Percentiles rank a stretch among this genome's conserved stretches.
phyloP scores from a whole-genome alignment of 1,140 invertebrate species.

The Neomicropteryx cornuta region DNA sequence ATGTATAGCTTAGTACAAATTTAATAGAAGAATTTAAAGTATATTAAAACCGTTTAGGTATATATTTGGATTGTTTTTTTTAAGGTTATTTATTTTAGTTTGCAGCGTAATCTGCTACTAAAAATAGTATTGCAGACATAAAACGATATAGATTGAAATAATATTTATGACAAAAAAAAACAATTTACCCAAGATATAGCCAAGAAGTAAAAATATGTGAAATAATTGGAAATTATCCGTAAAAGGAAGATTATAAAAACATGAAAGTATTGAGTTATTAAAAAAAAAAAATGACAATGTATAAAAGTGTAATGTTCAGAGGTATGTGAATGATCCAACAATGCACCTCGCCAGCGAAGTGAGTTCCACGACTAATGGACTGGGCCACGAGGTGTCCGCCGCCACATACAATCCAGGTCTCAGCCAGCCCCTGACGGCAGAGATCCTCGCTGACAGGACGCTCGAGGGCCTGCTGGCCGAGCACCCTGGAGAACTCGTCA shows the following conservation, averaged over 20 bases:
- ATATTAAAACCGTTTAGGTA: too few species aligned
- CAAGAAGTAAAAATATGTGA: slow-evolving; percentile 1
- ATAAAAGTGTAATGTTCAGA: not conserved
- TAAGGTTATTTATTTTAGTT: too few species aligned
- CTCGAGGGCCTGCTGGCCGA: slow-evolving; percentile 72
- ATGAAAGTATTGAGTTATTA: slow-evolving; percentile 1
- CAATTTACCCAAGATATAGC: too few species aligned
- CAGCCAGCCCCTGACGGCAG: slow-evolving; percentile 59
- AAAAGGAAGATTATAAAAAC: not conserved
- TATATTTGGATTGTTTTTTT: too few species aligned
- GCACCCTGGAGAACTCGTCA: slow-evolving; percentile 84
- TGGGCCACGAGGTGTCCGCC: slow-evolving; percentile 36
- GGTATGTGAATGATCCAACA: slow-evolving; percentile 9
- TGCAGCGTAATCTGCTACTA: too few species aligned
- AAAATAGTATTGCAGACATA: too few species aligned
- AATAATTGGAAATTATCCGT: slow-evolving; percentile 5
- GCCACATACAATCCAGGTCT: slow-evolving; percentile 28
- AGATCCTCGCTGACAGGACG: slow-evolving; percentile 71
- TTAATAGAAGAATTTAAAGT: too few species aligned
- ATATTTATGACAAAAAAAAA: too few species aligned
- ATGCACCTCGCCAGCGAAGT: slow-evolving; percentile 62
- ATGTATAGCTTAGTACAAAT: too few species aligned
- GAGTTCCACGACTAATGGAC: slow-evolving; percentile 49
- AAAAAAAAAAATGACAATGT: not conserved
- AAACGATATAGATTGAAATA: too few species aligned